Evolutionary conservation across 2,113 vertebrate genomes (phyloP).

Genomic region (Meles meles): DNA sequence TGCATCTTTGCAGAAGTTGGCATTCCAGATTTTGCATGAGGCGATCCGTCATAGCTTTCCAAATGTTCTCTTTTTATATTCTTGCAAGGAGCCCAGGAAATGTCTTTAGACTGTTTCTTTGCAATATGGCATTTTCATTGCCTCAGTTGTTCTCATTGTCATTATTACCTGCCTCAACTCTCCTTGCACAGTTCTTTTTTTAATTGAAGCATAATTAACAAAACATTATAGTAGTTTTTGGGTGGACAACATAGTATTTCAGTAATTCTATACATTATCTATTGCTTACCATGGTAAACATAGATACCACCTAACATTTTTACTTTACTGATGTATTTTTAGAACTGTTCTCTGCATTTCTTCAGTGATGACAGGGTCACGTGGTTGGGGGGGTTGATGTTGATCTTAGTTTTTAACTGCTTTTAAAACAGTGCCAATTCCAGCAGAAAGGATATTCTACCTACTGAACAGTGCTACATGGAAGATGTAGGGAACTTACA

Average conservation of each 20-base stretch:
- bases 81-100: conserved; percentile 38
- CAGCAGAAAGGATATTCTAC: neutral
- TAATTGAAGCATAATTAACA: neutral
- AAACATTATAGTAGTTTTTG: neutral
- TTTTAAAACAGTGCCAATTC: neutral
- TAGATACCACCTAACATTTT: neutral
- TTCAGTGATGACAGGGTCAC: neutral
- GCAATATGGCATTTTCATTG: conserved; percentile 44
- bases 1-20: conserved; percentile 57
- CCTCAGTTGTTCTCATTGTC: conserved; percentile 2
- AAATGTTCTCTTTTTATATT: conserved; percentile 64
- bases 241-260: neutral
- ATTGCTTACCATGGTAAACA: neutral
- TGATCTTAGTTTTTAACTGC: conserved; percentile 1
- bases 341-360: neutral
- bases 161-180: neutral
- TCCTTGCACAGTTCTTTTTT: neutral
- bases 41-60: conserved; percentile 51
- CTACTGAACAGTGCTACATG: neutral
- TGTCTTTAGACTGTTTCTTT: conserved; percentile 38
- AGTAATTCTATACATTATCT: neutral
- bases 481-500: neutral
- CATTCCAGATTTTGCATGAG: conserved; percentile 54
- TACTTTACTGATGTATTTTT: neutral
- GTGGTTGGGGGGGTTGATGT: neutral